Conservation (phyloP, 2,113 vertebrate genomes). For the Pterocles orientalis region DNA sequence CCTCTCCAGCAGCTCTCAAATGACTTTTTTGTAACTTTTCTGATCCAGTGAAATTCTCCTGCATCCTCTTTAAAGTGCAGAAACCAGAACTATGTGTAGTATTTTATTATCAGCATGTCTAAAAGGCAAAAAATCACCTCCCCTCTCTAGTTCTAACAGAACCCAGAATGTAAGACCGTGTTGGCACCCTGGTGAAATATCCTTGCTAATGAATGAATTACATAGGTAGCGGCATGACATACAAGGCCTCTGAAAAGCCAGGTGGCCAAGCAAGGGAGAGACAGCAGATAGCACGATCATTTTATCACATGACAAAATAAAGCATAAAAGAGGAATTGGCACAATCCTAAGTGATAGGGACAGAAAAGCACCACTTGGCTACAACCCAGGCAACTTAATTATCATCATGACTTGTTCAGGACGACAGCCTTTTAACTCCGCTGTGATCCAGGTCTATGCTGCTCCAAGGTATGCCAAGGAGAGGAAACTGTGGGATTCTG, state of each 20-base stretch:
- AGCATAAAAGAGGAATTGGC: conserved; percentile 64
- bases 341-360: conserved; percentile 72
- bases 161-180: conserved; percentile 55
- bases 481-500: conserved; percentile 47
- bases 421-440: conserved; percentile 63
- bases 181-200: conserved; percentile 68
- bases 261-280: conserved; percentile 66
- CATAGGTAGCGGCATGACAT: conserved; percentile 59
- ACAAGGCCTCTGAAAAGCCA: conserved; percentile 66
- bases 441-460: conserved; percentile 46
- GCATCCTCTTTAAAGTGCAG: conserved; percentile 50
- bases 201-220: conserved; percentile 68
- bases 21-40: conserved; percentile 70
- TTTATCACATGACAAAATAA: conserved; percentile 70
- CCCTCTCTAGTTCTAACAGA: conserved; percentile 65
- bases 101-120: conserved; percentile 67
- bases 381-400: conserved; percentile 70
- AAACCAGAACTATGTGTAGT: conserved; percentile 57
- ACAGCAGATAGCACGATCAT: conserved; percentile 52
- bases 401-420: conserved; percentile 56
- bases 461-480: conserved; percentile 57
- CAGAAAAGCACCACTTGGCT: conserved; percentile 71
- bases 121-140: conserved; percentile 64
- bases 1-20: conserved; percentile 57
- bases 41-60: conserved; percentile 61